Evolutionary conservation across 2,113 vertebrate species (phyloP).

Genomic region (Notothenia rossii): DNA sequence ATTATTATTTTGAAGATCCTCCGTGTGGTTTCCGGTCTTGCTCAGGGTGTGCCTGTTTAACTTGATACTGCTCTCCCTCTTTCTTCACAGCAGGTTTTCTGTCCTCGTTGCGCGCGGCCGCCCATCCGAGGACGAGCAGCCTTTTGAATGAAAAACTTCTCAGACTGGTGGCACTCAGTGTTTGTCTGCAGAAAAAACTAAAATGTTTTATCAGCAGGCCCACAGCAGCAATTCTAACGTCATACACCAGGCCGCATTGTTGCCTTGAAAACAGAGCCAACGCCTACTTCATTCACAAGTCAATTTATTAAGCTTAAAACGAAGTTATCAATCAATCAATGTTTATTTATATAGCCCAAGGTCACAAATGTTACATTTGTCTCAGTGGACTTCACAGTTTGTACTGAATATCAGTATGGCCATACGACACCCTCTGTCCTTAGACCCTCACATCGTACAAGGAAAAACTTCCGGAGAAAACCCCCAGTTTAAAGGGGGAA

Average conservation of each 20-base stretch:
- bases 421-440: too few species aligned
- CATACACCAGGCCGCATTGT: background rate
- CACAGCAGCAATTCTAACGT: background rate
- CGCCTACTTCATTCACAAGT: background rate
- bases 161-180: background rate
- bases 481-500: too few species aligned
- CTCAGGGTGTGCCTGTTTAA: background rate
- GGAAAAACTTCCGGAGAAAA: too few species aligned
- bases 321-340: background rate
- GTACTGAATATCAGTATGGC: too few species aligned
- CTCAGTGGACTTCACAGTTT: too few species aligned
- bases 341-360: too few species aligned
- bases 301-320: background rate
- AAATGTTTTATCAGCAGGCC: rapidly evolving
- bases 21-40: conserved; percentile 17
- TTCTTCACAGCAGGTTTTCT: conserved; percentile 68
- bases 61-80: conserved; percentile 29
- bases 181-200: background rate
- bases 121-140: conserved; percentile 52
- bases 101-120: conserved; percentile 54
- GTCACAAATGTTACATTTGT: too few species aligned
- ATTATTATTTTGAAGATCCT: conserved; percentile 10
- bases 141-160: conserved; percentile 45
- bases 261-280: background rate
- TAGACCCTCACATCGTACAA: too few species aligned